Evolutionary conservation across 2,888 invertebrate species (phyloP).

Genomic region (Andrena bicolor): DNA sequence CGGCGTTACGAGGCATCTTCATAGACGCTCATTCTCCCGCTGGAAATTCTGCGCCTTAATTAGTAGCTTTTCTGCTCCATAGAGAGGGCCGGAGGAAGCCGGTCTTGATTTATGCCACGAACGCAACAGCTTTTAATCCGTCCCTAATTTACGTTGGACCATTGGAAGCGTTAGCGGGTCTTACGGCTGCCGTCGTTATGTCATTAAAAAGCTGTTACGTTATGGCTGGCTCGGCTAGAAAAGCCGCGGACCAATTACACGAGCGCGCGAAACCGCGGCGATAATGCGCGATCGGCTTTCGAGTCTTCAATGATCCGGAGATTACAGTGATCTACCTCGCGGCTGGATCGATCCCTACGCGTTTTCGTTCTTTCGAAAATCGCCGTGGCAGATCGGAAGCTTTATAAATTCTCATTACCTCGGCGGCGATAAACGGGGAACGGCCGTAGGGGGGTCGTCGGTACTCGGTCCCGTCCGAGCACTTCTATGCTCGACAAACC

Average conservation of each 20-base stretch:
- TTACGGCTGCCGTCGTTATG: conserved; percentile 29
- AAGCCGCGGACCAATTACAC: conserved; percentile 29
- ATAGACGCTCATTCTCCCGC: conserved; percentile 30
- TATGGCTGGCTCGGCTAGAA: conserved; percentile 1
- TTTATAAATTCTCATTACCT: conserved; percentile 61
- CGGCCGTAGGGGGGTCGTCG: conserved; percentile 7
- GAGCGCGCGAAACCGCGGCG: conserved; percentile 33
- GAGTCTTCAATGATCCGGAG: conserved; percentile 52
- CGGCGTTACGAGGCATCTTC: conserved; percentile 35
- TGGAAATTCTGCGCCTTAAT: conserved; percentile 55
- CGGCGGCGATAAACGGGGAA: conserved; percentile 20
- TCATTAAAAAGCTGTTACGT: conserved; percentile 65
- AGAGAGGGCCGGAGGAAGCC: conserved; percentile 12
- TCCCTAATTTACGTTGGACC: conserved; percentile 60
- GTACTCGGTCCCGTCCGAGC: conserved; percentile 18
- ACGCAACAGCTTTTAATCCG: conserved; percentile 66
- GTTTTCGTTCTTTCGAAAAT: conserved; percentile 28
- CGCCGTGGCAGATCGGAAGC: conserved; percentile 19
- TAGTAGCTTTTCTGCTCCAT: conserved; percentile 49
- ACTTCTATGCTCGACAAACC: conserved; percentile 39
- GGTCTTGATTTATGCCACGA: conserved; percentile 55
- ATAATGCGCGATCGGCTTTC: conserved; percentile 33
- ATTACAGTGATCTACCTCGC: conserved; percentile 44
- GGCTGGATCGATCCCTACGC: conserved; percentile 24
- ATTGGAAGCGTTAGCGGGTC: conserved; percentile 46